Percentiles rank a stretch among this genome's conserved stretches.
Conservation (phyloP, 2,888 invertebrate genomes). For the Nomada hirtipes region DNA sequence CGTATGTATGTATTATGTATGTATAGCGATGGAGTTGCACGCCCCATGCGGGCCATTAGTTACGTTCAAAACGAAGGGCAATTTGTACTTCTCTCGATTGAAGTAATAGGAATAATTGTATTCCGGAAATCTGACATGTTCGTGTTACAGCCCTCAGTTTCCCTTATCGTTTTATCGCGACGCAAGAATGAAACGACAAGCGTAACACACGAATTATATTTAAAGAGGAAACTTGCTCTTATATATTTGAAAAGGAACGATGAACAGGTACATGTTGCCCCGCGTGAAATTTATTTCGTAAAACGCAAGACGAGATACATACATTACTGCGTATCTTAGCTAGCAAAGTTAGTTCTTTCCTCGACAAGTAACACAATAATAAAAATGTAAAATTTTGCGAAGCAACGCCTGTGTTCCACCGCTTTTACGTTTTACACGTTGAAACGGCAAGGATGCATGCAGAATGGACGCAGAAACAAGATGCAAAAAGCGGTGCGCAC, state of each 20-base stretch:
- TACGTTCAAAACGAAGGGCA: too few relatives aligned
- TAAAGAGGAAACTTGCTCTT: not conserved
- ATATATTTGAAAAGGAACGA: not conserved
- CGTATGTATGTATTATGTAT: too few relatives aligned
- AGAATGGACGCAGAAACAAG: slow-evolving; percentile 4
- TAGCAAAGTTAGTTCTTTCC: slow-evolving; percentile 16
- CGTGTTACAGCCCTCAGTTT: not conserved
- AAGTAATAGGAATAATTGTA: not conserved
- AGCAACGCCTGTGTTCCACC: slow-evolving; percentile 10
- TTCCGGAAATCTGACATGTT: not conserved
- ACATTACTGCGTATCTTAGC: not conserved
- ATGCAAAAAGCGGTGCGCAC: slow-evolving; percentile 8
- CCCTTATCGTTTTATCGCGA: not conserved
- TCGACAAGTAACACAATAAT: slow-evolving; percentile 22
- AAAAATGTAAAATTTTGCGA: slow-evolving; percentile 27
- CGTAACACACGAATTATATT: not conserved
- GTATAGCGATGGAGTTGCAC: too few relatives aligned
- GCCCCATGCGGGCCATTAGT: too few relatives aligned
- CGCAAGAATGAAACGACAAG: not conserved
- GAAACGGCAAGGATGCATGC: not conserved
- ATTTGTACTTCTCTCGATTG: too few relatives aligned
- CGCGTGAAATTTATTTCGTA: slow-evolving; percentile 16
- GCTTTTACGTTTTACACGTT: not conserved
- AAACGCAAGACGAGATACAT: not conserved
- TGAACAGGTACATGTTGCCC: slow-evolving; percentile 1